These are phyloP conservation scores for Augochlora pura DNA, from an alignment of 1,140 invertebrate genomes.

Conservation along the genomic window DNA sequence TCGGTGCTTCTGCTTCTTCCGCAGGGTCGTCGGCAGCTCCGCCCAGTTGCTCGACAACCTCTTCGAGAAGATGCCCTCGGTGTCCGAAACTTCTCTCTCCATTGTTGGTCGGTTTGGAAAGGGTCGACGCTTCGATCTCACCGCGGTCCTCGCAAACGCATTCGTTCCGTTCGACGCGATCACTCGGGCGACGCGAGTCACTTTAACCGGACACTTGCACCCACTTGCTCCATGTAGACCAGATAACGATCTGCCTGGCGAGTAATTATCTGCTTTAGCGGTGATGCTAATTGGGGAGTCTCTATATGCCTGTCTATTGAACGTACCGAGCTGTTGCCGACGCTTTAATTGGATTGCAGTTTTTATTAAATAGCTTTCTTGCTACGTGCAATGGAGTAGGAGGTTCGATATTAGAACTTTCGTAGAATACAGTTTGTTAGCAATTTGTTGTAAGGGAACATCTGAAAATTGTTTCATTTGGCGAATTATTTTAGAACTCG, in stretches of 20 bases:
- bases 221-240: neutral
- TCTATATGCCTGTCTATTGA: neutral
- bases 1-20: slow-evolving; percentile 75
- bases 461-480: too few relatives aligned
- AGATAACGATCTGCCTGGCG: neutral
- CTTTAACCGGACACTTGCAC: neutral
- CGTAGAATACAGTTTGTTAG: too few relatives aligned
- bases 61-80: slow-evolving; percentile 75
- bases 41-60: slow-evolving; percentile 76
- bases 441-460: too few relatives aligned
- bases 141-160: neutral
- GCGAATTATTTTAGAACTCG: too few relatives aligned
- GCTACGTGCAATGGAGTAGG: too few relatives aligned
- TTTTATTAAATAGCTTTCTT: too few relatives aligned
- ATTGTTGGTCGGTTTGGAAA: slow-evolving; percentile 63
- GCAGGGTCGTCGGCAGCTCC: slow-evolving; percentile 76
- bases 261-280: neutral
- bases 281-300: neutral
- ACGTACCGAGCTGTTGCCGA: slow-evolving; percentile 18
- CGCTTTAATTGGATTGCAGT: too few relatives aligned
- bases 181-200: neutral
- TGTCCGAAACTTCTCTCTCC: slow-evolving; percentile 77
- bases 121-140: neutral
- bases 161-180: neutral
- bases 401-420: too few relatives aligned